Evolutionary conservation across 37 sponge, comb jelly and placozoan genomes (phyloP).

Genomic region (Geodia barretti): DNA sequence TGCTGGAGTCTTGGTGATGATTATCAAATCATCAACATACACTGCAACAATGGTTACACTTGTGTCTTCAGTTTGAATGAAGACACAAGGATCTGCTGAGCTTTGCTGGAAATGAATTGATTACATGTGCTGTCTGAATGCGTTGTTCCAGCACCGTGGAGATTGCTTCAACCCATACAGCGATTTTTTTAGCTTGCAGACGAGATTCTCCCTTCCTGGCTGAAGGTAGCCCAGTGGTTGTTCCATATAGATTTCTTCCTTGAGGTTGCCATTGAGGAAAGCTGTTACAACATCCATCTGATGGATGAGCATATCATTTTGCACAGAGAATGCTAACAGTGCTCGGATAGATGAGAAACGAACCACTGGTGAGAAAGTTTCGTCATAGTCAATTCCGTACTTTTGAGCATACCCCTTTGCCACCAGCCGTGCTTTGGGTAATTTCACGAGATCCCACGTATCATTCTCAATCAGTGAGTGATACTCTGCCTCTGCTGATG

Average conservation of each 20-base stretch:
- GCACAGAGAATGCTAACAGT: constrained; percentile 41
- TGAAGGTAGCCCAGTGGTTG: not conserved
- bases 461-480: constrained; percentile 41
- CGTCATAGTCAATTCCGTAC: constrained; percentile 29
- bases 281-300: constrained; percentile 50
- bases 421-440: constrained; percentile 36
- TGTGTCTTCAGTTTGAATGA: not conserved
- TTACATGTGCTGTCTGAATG: not conserved
- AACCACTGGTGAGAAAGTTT: constrained; percentile 45
- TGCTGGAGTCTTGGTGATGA: constrained; percentile 3
- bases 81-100: constrained; percentile 51
- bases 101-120: too few relatives aligned
- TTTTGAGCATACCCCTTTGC: constrained; percentile 34
- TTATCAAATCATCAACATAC: constrained; percentile 23
- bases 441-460: constrained; percentile 32
- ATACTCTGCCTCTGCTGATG: constrained; percentile 35
- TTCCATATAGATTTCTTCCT: constrained; percentile 9
- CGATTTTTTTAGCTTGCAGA: constrained; percentile 22
- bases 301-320: constrained; percentile 39
- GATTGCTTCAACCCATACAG: constrained; percentile 19
- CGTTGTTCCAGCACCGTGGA: not conserved
- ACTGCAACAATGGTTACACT: constrained; percentile 15
- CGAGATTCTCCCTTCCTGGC: constrained; percentile 1
- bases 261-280: constrained; percentile 31
- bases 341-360: constrained; percentile 33